Conservation (phyloP, 2,113 vertebrate species). For the Mesocricetus auratus region DNA sequence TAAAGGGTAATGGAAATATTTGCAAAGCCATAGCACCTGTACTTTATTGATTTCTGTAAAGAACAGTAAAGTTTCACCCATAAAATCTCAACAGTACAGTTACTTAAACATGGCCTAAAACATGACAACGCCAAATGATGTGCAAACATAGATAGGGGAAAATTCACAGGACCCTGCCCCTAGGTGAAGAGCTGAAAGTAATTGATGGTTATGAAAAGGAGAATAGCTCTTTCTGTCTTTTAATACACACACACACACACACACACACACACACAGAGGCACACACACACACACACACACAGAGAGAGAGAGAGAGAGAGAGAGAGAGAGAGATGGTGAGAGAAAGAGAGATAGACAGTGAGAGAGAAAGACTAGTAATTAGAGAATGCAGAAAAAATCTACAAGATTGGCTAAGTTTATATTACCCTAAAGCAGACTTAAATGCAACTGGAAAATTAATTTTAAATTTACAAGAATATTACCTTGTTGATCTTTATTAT, state of each 20-base stretch:
- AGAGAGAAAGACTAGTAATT: background rate
- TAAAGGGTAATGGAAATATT: background rate
- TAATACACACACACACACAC: background rate
- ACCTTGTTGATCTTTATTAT: background rate
- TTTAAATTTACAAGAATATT: conserved; percentile 5
- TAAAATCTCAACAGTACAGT: background rate
- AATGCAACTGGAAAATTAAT: conserved; percentile 34
- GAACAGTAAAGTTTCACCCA: background rate
- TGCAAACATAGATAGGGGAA: background rate
- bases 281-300: no score
- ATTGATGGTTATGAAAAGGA: background rate
- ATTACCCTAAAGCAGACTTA: background rate
- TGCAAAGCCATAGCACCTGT: background rate
- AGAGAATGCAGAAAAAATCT: background rate
- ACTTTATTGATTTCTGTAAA: background rate
- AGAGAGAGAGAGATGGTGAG: no score
- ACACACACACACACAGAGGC: no score
- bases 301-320: no score
- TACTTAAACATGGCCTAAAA: background rate
- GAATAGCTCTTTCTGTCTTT: background rate
- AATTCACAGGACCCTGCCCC: background rate
- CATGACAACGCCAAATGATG: background rate
- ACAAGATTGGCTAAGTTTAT: background rate
- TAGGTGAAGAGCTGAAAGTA: background rate
- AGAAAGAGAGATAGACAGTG: no score